These are phyloP conservation scores for Acrobasis consociella DNA, from an alignment of 2,888 invertebrate species.

Conservation along the genomic window DNA sequence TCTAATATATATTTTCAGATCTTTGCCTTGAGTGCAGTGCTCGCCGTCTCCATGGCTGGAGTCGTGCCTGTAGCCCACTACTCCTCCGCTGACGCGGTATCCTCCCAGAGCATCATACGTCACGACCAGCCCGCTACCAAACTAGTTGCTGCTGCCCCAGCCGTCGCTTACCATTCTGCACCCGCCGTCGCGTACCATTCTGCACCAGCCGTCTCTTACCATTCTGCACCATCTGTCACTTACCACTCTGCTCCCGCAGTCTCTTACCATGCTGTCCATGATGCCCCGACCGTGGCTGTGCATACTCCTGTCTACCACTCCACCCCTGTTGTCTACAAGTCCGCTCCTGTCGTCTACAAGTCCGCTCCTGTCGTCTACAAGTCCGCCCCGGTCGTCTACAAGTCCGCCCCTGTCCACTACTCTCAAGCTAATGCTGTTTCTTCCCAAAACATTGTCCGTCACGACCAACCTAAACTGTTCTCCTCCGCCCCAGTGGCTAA, in stretches of 20 bases:
- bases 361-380: constrained; percentile 23
- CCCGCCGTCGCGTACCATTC: constrained; percentile 33
- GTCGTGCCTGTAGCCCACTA: constrained; percentile 66
- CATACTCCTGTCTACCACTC: constrained; percentile 35
- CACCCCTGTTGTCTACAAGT: constrained; percentile 22
- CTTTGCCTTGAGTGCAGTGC: constrained; percentile 56
- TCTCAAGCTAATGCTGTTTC: constrained; percentile 45
- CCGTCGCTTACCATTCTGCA: constrained; percentile 36
- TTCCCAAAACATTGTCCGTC: constrained; percentile 64
- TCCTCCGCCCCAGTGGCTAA: constrained; percentile 47
- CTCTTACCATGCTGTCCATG: constrained; percentile 30
- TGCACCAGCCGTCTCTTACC: constrained; percentile 34
- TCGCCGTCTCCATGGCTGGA: constrained; percentile 65
- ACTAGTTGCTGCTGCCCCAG: constrained; percentile 37
- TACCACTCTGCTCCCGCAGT: constrained; percentile 35
- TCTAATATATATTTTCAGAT: constrained; percentile 46
- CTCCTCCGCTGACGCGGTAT: constrained; percentile 61
- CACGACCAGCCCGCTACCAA: constrained; percentile 47
- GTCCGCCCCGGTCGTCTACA: constrained; percentile 10
- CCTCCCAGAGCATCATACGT: constrained; percentile 65
- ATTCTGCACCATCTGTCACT: constrained; percentile 35
- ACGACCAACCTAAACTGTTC: constrained; percentile 50
- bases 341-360: constrained; percentile 28
- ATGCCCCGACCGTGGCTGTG: constrained; percentile 31
- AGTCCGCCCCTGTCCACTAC: constrained; percentile 34